phyloP scores from a whole-genome alignment of 2,797 vertebrate genomes.

The Pagetopsis macropterus region DNA sequence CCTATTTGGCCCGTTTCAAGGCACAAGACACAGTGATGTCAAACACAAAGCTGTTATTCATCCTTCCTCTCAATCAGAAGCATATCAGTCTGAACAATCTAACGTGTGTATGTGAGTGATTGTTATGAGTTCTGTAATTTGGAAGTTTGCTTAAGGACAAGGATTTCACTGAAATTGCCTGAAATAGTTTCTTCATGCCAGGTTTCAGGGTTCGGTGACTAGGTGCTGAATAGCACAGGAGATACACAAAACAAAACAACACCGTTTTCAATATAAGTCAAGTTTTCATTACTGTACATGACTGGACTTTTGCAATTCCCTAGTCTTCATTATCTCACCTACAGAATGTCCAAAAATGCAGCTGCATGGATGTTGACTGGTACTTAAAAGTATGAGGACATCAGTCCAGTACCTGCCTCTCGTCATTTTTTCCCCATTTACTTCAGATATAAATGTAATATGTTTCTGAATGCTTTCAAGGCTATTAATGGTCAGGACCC shows the following conservation, averaged over 20 bases:
- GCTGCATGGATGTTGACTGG: too few relatives aligned
- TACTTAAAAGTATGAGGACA: too few relatives aligned
- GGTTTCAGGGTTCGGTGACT: background rate
- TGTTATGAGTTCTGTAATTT: background rate
- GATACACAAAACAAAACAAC: background rate
- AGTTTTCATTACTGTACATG: too few relatives aligned
- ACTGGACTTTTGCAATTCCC: too few relatives aligned
- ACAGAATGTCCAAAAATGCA: too few relatives aligned
- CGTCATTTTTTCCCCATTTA: too few relatives aligned
- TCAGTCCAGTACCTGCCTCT: too few relatives aligned
- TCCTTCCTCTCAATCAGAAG: slow-evolving; percentile 40
- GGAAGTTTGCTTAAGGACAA: background rate
- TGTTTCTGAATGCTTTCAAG: too few relatives aligned
- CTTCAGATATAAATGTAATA: too few relatives aligned
- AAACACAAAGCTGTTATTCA: slow-evolving; percentile 52
- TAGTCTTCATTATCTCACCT: too few relatives aligned
- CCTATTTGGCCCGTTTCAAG: slow-evolving; percentile 49
- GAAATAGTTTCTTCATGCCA: background rate
- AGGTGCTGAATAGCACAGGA: background rate
- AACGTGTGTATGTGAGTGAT: slow-evolving; percentile 8
- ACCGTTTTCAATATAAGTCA: background rate
- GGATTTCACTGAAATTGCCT: background rate
- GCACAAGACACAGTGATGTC: slow-evolving; percentile 44
- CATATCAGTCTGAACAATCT: slow-evolving; percentile 13
- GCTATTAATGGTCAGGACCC: too few relatives aligned